phyloP scores from a whole-genome alignment of 2,113 vertebrate genomes.

The Lichenostomus cassidix region DNA sequence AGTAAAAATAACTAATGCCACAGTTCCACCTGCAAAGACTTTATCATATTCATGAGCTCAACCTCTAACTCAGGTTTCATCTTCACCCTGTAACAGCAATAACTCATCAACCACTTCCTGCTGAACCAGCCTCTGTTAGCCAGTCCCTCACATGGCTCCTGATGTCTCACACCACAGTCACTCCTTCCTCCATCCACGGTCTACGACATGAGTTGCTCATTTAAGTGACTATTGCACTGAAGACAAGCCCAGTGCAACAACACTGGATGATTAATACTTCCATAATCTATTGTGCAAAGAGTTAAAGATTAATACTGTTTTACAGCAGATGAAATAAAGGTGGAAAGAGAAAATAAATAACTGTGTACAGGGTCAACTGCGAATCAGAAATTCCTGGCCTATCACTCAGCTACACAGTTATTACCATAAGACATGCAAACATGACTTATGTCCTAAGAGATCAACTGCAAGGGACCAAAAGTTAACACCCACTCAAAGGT shows the following conservation, averaged over 20 bases:
- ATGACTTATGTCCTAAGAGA: neutral
- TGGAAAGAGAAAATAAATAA: constrained; percentile 6
- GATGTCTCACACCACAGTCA: constrained; percentile 23
- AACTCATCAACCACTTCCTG: constrained; percentile 60
- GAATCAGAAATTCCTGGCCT: neutral
- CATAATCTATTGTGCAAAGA: neutral
- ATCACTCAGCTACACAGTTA: neutral
- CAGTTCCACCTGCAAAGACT: neutral
- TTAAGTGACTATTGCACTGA: neutral
- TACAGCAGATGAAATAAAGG: neutral
- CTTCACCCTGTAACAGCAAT: neutral
- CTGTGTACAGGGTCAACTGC: neutral
- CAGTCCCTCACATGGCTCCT: neutral
- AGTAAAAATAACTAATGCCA: neutral
- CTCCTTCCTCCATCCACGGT: neutral
- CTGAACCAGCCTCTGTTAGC: neutral
- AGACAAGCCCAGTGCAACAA: neutral
- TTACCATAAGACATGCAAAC: neutral
- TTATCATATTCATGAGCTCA: neutral
- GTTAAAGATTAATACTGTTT: constrained; percentile 10
- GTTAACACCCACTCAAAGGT: neutral
- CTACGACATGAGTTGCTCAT: neutral
- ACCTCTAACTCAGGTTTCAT: neutral
- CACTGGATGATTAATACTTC: neutral
- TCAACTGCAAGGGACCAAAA: neutral